Base-by-base conservation (phyloP, 2,797 vertebrate species). In the Malacoctenus gilli region DNA sequence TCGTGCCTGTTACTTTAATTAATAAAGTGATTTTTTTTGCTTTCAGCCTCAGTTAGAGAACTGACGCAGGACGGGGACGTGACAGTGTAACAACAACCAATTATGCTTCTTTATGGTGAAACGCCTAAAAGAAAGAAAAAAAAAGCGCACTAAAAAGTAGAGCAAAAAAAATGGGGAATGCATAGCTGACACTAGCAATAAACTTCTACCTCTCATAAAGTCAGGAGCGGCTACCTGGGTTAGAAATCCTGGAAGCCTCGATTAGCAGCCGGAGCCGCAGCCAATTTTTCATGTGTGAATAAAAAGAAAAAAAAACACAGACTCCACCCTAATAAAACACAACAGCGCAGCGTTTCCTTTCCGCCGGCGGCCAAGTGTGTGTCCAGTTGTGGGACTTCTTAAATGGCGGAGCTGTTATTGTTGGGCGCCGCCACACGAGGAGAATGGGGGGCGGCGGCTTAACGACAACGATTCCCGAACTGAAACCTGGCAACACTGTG, bases 291-390 rank as follows among this genome's bases (percentile, higher is more conserved):
- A n/a, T n/a, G 73, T 73, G 58, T 58, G 69, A 84, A 72, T 78
- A 78, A 84, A 84, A 80, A 71, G 63, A 73, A 84, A 72, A 77
- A 78, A 84, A 84, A 80, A 71, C 63, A 73, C 63, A 71, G 71
- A 72, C 72, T 80, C 77, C 80, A 77, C 42, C 81, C 75, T 83
- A 79, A 84, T 87, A 82, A 87, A 80, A 85, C 73, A 80, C 68
- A 65, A 82, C 70, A 72, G 81, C 75, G 80, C n/a, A 65, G 68
- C 72, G 73, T 70, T 83, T 85, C 84, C 79, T 88, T 68, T 67
- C 41, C 49, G 42, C 55, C 31, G 60, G 34, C 68, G 36, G 84
- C 83, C 68, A 80, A 80, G 57, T 37, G 47, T 37, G 47, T 25
- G 56, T 75, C 72, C 67, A 74, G 59, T 65, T 69, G 61, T 72